Evolutionary conservation across 2,888 invertebrate genomes (phyloP).

Genomic region (Cheilosia urbana): DNA sequence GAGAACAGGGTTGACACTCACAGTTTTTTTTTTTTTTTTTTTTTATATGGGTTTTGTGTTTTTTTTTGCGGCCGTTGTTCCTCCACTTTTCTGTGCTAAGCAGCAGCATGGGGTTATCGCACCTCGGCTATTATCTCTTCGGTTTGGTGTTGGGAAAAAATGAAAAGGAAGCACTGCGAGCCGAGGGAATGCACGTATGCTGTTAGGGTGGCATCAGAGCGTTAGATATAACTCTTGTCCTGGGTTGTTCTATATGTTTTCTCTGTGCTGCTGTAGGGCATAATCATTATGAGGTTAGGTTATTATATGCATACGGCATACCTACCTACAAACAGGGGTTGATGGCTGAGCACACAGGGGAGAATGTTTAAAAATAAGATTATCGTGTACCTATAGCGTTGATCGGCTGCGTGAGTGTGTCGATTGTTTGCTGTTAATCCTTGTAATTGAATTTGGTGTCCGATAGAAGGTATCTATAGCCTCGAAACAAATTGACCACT

Average conservation of each 20-base stretch:
- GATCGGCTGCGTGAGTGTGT: slow-evolving; percentile 16
- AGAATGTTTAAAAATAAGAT: slow-evolving; percentile 51
- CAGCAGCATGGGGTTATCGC: slow-evolving; percentile 65
- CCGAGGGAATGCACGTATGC: slow-evolving; percentile 25
- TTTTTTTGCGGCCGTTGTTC: slow-evolving; percentile 24
- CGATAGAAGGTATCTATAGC: slow-evolving; percentile 16
- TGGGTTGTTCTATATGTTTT: slow-evolving; percentile 17
- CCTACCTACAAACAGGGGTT: slow-evolving; percentile 32
- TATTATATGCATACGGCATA: slow-evolving; percentile 33
- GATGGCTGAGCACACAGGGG: slow-evolving; percentile 13
- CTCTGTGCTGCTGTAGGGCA: slow-evolving; percentile 33
- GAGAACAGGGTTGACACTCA: slow-evolving; percentile 49
- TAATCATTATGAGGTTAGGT: slow-evolving; percentile 46
- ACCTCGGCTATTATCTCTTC: slow-evolving; percentile 59
- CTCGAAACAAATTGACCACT: slow-evolving; percentile 43
- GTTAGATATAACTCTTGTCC: slow-evolving; percentile 4
- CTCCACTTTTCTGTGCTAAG: slow-evolving; percentile 25
- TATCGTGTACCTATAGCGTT: slow-evolving; percentile 24
- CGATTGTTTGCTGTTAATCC: slow-evolving; percentile 1
- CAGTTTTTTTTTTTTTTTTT: slow-evolving; percentile 38
- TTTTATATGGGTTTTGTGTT: background rate
- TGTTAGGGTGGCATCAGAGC: slow-evolving; percentile 16
- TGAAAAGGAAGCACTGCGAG: background rate
- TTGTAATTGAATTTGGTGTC: slow-evolving; percentile 39
- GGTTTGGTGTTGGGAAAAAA: slow-evolving; percentile 20